Evolutionary conservation across 2,888 invertebrate species (phyloP).

Genomic region (Conomelus anceps): DNA sequence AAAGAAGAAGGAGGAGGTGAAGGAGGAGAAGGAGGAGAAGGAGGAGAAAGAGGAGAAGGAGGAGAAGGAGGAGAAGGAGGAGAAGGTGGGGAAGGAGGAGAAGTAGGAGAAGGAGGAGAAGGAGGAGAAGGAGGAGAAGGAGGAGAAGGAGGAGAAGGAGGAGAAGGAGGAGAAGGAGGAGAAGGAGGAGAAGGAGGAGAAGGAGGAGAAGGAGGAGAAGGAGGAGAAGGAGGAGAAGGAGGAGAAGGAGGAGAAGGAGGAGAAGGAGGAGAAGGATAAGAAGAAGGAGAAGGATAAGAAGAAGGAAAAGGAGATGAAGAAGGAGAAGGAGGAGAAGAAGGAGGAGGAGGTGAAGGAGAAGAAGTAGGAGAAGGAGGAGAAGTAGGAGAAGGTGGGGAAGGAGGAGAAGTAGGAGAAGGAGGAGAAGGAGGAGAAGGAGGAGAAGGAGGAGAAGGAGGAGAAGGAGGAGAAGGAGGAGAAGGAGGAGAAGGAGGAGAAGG

Average conservation of each 20-base stretch:
- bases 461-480: background rate
- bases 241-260: background rate
- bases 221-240: background rate
- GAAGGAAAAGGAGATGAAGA: no score
- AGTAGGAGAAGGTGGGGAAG: no score
- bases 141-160: background rate
- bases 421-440: background rate
- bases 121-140: slow-evolving; percentile 18
- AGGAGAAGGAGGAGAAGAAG: background rate
- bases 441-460: background rate
- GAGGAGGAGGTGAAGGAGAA: background rate
- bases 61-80: slow-evolving; percentile 15
- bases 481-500: background rate
- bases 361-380: background rate
- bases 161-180: background rate
- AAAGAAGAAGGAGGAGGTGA: slow-evolving; percentile 13
- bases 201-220: background rate
- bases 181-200: background rate
- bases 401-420: no score
- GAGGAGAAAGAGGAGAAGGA: background rate
- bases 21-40: slow-evolving; percentile 24
- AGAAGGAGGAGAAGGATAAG: no score
- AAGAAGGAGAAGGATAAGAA: no score
- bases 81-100: slow-evolving; percentile 9
- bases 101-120: background rate